These are phyloP conservation scores for Tachysurus vachellii DNA, from an alignment of 2,113 vertebrate genomes.

Conservation along the genomic window DNA sequence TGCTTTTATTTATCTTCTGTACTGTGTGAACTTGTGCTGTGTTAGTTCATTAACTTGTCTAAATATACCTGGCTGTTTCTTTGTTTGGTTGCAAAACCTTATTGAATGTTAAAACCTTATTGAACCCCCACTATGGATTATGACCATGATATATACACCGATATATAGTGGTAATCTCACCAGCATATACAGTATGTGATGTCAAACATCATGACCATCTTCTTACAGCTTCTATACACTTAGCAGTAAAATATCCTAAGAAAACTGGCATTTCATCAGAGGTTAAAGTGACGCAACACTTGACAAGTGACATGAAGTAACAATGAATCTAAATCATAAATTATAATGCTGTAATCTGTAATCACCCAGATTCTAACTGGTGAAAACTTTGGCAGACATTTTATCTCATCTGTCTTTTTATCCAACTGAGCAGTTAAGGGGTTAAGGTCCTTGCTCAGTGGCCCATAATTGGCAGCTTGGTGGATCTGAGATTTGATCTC, in stretches of 20 bases:
- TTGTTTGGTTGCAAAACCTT: neutral
- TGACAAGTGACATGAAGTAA: neutral
- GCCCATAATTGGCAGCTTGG: neutral
- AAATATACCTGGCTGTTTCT: neutral
- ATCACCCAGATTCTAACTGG: neutral
- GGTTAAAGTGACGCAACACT: neutral
- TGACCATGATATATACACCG: too few relatives aligned
- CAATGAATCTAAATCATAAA: neutral
- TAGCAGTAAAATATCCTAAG: neutral
- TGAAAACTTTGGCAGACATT: neutral
- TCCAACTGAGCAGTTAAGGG: too few relatives aligned
- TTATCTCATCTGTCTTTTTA: too few relatives aligned
- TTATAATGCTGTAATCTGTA: neutral
- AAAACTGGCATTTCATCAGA: neutral
- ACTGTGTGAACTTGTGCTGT: neutral
- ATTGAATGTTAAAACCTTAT: neutral
- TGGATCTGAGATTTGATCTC: too few relatives aligned
- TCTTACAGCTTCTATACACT: neutral
- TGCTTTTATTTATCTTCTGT: neutral
- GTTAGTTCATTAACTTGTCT: neutral
- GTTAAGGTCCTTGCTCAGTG: too few relatives aligned
- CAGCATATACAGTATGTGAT: neutral
- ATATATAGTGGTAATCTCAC: neutral
- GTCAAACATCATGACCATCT: neutral
- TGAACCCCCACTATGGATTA: neutral